These are phyloP conservation scores for Ophioderma brevispina DNA, from an alignment of 35 echinoderm and acorn worm genomes.

Conservation along the genomic window DNA sequence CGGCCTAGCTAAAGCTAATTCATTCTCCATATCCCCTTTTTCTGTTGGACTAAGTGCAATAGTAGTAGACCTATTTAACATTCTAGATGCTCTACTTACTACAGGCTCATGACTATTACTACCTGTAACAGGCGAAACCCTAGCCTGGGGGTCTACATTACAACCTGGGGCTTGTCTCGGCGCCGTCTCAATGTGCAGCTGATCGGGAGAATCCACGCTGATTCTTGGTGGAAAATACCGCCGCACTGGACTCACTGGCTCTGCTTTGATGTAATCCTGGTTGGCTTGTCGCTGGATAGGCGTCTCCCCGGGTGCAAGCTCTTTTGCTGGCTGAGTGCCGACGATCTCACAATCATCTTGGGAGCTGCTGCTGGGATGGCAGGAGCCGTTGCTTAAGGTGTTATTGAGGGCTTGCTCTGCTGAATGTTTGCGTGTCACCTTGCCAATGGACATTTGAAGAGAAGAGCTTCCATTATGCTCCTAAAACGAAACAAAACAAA, in stretches of 20 bases:
- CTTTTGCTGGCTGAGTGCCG: slow-evolving; percentile 8
- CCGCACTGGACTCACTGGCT: slow-evolving; percentile 83
- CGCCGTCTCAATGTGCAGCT: background rate
- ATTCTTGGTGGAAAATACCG: slow-evolving; percentile 5
- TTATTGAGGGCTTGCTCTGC: slow-evolving; percentile 50
- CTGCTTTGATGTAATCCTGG: slow-evolving; percentile 69
- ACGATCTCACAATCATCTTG: slow-evolving; percentile 42
- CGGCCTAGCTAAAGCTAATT: background rate
- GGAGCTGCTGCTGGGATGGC: slow-evolving; percentile 79
- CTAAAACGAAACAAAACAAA: slow-evolving; percentile 35
- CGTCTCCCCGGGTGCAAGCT: slow-evolving; percentile 9
- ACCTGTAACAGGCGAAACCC: background rate
- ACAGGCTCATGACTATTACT: background rate
- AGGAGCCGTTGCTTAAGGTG: slow-evolving; percentile 59
- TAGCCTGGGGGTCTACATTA: background rate
- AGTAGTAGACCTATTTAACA: slow-evolving; percentile 1
- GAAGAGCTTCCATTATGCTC: slow-evolving; percentile 44
- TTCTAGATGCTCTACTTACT: background rate
- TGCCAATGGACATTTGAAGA: slow-evolving; percentile 31
- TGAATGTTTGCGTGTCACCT: background rate
- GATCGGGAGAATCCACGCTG: background rate
- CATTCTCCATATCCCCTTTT: background rate
- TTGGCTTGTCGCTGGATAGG: slow-evolving; percentile 30
- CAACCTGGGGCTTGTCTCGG: background rate
- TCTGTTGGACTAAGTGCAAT: background rate